These are phyloP conservation scores for Aromia moschata DNA, from an alignment of 2,888 invertebrate species.

Conservation along the genomic window DNA sequence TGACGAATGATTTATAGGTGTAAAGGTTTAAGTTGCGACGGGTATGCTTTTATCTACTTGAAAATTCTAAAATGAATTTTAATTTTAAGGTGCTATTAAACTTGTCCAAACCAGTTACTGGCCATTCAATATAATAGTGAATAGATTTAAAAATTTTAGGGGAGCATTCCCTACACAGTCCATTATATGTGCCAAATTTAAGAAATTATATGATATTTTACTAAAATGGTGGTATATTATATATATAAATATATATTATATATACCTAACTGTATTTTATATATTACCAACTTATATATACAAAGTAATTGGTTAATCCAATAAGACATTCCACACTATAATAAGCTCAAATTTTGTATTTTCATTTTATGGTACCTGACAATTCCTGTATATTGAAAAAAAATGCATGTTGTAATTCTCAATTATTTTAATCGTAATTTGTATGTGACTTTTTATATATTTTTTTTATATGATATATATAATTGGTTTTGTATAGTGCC, in stretches of 20 bases:
- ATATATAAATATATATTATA: too few relatives aligned
- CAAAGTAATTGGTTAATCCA: constrained; percentile 30
- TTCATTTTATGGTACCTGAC: constrained; percentile 27
- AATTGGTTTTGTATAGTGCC: constrained; percentile 21
- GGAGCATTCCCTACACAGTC: constrained; percentile 38
- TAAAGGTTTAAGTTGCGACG: constrained; percentile 9
- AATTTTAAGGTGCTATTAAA: constrained; percentile 43
- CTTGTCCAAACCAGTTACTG: constrained; percentile 40
- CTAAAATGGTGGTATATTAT: constrained; percentile 35
- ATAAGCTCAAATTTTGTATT: constrained; percentile 24
- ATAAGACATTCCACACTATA: constrained; percentile 25
- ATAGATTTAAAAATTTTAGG: constrained; percentile 31
- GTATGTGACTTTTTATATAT: constrained; percentile 15
- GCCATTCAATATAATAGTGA: constrained; percentile 35
- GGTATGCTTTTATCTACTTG: constrained; percentile 23
- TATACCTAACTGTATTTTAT: constrained; percentile 35
- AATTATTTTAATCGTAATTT: constrained; percentile 17
- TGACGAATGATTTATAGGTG: constrained; percentile 86
- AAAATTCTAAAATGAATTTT: constrained; percentile 36
- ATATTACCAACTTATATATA: constrained; percentile 35
- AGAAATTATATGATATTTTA: constrained; percentile 43
- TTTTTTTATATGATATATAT: constrained; percentile 20
- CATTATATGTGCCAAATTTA: constrained; percentile 49
- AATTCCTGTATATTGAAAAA: constrained; percentile 23
- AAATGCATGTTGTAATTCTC: constrained; percentile 21